phyloP scores from a whole-genome alignment of 1,140 invertebrate genomes.

The Brachionus angularis region DNA sequence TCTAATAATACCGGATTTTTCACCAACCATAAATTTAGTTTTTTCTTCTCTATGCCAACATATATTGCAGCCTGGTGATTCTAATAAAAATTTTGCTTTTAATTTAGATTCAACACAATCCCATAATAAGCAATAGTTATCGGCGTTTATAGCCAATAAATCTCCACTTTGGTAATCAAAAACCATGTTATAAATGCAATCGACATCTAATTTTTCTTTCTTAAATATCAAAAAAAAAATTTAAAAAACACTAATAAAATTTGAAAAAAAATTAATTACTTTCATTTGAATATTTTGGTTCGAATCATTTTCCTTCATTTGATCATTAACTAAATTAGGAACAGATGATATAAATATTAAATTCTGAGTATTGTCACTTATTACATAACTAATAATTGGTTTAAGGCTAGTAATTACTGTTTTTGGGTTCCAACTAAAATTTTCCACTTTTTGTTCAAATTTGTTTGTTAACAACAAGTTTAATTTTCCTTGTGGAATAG shows the following conservation, averaged over 20 bases:
- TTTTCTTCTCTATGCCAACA: slow-evolving; percentile 29
- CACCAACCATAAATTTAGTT: slow-evolving; percentile 21
- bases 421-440: slow-evolving; percentile 23
- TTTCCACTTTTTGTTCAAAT: slow-evolving; percentile 20
- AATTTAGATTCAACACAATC: slow-evolving; percentile 10
- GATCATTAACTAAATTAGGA: background rate
- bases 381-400: slow-evolving; percentile 16
- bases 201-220: slow-evolving; percentile 25
- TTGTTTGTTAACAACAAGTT: background rate
- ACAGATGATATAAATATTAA: background rate
- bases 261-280: background rate
- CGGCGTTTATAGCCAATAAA: slow-evolving; percentile 3
- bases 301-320: background rate
- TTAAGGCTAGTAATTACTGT: slow-evolving; percentile 16
- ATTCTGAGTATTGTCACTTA: slow-evolving; percentile 4
- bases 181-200: slow-evolving; percentile 18
- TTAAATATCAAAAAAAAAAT: background rate
- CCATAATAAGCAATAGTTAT: slow-evolving; percentile 7
- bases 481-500: background rate
- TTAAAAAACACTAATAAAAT: background rate
- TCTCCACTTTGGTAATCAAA: slow-evolving; percentile 14
- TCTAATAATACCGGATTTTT: slow-evolving; percentile 1
- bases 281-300: background rate
- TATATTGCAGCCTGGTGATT: slow-evolving; percentile 23
- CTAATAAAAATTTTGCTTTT: slow-evolving; percentile 1